Base-by-base conservation (phyloP, 2,888 invertebrate species). In the Drosophila ochracea region DNA sequence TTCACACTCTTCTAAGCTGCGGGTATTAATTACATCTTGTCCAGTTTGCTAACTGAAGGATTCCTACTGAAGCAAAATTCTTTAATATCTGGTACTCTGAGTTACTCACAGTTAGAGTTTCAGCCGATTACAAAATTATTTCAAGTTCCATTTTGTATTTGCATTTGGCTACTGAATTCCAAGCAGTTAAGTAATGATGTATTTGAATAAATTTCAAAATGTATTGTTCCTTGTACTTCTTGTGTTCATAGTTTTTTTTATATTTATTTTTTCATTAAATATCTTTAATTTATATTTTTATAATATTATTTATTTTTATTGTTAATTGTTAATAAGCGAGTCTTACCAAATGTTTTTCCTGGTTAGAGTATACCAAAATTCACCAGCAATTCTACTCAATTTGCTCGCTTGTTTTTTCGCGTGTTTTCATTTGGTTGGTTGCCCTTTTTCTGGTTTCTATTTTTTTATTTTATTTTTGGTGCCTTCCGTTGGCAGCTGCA, bases 401-500 rank as follows among this genome's bases (percentile, higher is more conserved):
- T 63, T 47, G 50, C 28, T 68, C 0, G 13, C 28, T 57, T 52
- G 19, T 70, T 71, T 76, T 47, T 28, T 33, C 11, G 58, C 47
- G 50, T 69, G 49, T 62, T 68, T 71, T 80, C 71, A 73, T 78
- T 77, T 75, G 58, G 62, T 73, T 67, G 73, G 68, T 71, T 75
- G 80, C 67, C 75, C 64, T 76, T 84, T 84, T 82, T 76, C 50
- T 41, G 41, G 21, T 25, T 43, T 53, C n/a, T 49, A 62, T 62
- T 78, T 67, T 65, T 54, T 19, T 39, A 4, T 16, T 13, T 41
- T 47, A 30, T 21, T 43, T 33, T 52, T 54, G 55, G 59, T 66
- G 68, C 49, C 49, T 69, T 68, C 28, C 73, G 77, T 75, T 65
- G 89, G 80, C 79, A 85, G 86, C 89, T 91, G 91, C 92, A 92